Conservation (phyloP, 2,113 vertebrate genomes). For the Theristicus caerulescens region DNA sequence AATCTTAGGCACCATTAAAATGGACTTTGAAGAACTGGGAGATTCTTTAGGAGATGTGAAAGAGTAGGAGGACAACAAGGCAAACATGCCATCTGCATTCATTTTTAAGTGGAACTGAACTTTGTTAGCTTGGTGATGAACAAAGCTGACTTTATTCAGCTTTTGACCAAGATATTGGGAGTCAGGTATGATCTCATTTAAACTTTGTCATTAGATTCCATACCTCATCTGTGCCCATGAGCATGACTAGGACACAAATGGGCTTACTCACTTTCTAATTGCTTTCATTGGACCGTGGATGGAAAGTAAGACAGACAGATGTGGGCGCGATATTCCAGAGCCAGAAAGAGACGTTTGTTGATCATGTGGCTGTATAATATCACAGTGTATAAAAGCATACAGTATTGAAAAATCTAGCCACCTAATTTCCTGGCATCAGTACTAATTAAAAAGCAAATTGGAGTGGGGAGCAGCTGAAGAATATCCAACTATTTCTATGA, state of each 20-base stretch:
- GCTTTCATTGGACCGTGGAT: neutral
- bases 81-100: neutral
- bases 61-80: neutral
- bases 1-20: neutral
- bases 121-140: neutral
- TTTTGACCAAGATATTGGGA: neutral
- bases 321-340: neutral
- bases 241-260: neutral
- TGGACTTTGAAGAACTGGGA: neutral
- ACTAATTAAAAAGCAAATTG: constrained; percentile 41
- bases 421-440: constrained; percentile 10
- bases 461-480: neutral
- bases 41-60: neutral
- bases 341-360: neutral
- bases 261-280: neutral
- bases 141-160: neutral
- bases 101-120: neutral
- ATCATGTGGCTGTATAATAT: neutral
- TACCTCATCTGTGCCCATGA: neutral
- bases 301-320: neutral
- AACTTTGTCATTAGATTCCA: neutral
- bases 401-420: neutral
- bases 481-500: constrained; percentile 15
- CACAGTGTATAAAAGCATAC: neutral
- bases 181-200: neutral